These are phyloP conservation scores for Halocynthia roretzi DNA, from an alignment of 23 tunicate species.

Conservation along the genomic window DNA sequence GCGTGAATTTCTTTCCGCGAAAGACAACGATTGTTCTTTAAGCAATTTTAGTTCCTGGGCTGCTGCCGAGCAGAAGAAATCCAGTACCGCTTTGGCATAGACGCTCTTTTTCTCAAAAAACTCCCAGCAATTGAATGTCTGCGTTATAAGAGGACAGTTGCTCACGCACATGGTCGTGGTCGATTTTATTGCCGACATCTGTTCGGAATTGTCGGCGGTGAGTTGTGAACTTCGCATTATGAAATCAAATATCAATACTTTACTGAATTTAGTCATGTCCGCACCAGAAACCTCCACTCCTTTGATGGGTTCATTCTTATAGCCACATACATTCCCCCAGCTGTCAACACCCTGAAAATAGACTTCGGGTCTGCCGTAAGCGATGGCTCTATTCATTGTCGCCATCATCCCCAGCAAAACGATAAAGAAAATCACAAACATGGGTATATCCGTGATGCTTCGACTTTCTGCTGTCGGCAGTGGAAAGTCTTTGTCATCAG, in stretches of 20 bases:
- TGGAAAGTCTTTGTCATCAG: slow-evolving; percentile 62
- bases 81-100: slow-evolving; percentile 19
- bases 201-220: slow-evolving; percentile 21
- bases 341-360: slow-evolving; percentile 62
- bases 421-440: slow-evolving; percentile 31
- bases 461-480: slow-evolving; percentile 47
- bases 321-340: slow-evolving; percentile 75
- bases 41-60: not conserved
- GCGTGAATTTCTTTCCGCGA: slow-evolving; percentile 38
- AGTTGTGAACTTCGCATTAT: slow-evolving; percentile 10
- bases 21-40: slow-evolving; percentile 11
- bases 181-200: slow-evolving; percentile 1
- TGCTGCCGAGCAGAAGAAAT: not conserved
- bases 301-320: slow-evolving; percentile 11
- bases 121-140: slow-evolving; percentile 33
- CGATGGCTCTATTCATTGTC: slow-evolving; percentile 53
- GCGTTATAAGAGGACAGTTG: slow-evolving; percentile 38
- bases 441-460: slow-evolving; percentile 50
- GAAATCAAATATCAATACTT: slow-evolving; percentile 42
- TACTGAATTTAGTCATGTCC: slow-evolving; percentile 30
- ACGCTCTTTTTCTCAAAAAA: slow-evolving; percentile 23
- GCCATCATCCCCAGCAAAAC: slow-evolving; percentile 56
- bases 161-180: slow-evolving; percentile 33
- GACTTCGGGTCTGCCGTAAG: slow-evolving; percentile 54
- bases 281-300: slow-evolving; percentile 34